These are phyloP conservation scores for Sycophila texana DNA, from an alignment of 2,888 invertebrate genomes.

Conservation along the genomic window DNA sequence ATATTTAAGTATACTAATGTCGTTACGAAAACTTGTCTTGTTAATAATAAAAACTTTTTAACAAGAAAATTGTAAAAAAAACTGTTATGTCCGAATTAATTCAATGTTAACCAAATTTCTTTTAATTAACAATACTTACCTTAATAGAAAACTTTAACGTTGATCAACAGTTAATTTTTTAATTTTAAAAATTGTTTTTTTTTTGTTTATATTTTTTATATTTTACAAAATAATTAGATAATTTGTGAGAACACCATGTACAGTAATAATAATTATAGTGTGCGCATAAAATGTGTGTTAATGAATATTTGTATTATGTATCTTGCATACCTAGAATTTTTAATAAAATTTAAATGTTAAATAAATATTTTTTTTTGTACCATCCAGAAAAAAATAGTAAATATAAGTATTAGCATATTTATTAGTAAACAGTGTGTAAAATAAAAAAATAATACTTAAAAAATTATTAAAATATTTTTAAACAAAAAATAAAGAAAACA, in stretches of 20 bases:
- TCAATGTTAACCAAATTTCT: no score
- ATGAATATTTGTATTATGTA: conserved; percentile 36
- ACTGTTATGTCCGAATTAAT: no score
- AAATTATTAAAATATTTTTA: no score
- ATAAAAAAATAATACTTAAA: no score
- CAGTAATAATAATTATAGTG: conserved; percentile 31
- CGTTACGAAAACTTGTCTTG: conserved; percentile 20
- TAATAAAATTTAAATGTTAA: conserved; percentile 41
- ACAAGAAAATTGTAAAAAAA: no score
- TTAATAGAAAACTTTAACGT: no score
- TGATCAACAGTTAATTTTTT: background rate
- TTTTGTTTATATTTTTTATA: conserved; percentile 30
- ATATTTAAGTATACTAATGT: background rate
- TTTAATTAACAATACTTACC: no score
- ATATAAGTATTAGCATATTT: no score
- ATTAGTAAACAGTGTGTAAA: no score
- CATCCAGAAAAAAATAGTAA: no score
- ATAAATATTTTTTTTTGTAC: background rate
- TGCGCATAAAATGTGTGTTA: no score
- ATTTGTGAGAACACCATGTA: conserved; percentile 40
- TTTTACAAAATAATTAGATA: conserved; percentile 15
- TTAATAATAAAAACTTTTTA: conserved; percentile 21
- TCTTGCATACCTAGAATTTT: conserved; percentile 31
- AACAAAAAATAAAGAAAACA: no score
- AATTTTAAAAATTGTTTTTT: conserved; percentile 5